Conservation (phyloP, 2,888 invertebrate species). For the Muscina levida region DNA sequence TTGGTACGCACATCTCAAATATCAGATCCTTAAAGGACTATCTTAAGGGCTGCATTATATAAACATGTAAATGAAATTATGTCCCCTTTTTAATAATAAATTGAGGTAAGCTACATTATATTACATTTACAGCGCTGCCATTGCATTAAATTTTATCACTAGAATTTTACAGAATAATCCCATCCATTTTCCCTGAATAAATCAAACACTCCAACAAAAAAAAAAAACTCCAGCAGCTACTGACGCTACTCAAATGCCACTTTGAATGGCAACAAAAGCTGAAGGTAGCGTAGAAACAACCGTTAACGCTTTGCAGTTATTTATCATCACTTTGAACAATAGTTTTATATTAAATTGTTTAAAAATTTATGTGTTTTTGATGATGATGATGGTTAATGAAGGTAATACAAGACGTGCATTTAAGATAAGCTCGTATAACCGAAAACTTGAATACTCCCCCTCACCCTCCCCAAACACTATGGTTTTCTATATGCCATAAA, state of each 20-base stretch:
- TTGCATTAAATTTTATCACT: no score
- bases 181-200: not conserved
- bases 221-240: constrained; percentile 20
- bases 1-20: no score
- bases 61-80: no score
- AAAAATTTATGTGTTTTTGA: constrained; percentile 65
- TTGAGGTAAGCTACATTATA: no score
- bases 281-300: not conserved
- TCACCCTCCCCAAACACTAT: constrained; percentile 40
- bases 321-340: constrained; percentile 63
- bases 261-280: not conserved
- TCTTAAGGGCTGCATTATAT: no score
- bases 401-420: constrained; percentile 62
- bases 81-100: no score
- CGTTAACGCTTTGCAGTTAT: constrained; percentile 53
- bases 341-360: constrained; percentile 65
- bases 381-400: constrained; percentile 65
- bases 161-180: no score
- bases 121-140: no score
- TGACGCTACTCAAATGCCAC: constrained; percentile 12
- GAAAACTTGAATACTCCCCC: no score
- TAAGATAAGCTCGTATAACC: constrained; percentile 55
- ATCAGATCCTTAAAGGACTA: no score
- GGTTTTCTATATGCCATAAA: constrained; percentile 38
- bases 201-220: not conserved